Conservation (phyloP, 2,113 vertebrate species). For the Myotis yumanensis region DNA sequence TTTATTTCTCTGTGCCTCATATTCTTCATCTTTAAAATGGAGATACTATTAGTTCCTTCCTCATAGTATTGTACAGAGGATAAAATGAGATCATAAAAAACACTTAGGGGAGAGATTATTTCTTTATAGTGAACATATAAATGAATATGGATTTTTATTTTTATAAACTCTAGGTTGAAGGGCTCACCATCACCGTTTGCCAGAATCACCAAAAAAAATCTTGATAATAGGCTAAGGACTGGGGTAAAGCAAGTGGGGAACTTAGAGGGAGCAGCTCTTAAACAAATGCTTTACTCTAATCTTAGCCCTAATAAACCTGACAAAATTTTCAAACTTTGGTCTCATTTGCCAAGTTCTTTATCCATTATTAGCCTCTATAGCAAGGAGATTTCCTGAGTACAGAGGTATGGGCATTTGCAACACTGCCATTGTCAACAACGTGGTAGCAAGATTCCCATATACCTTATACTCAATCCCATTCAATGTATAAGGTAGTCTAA, state of each 20-base stretch:
- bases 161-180: background rate
- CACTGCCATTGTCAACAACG: background rate
- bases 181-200: background rate
- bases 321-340: background rate
- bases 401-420: background rate
- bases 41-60: background rate
- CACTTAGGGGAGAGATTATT: background rate
- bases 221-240: background rate
- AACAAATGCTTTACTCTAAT: background rate
- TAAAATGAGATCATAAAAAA: background rate
- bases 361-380: background rate
- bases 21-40: background rate
- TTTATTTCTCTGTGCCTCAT: background rate
- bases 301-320: background rate
- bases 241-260: accelerated
- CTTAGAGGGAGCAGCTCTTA: background rate
- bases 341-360: background rate
- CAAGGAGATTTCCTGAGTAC: background rate
- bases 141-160: background rate
- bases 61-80: background rate
- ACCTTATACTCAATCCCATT: background rate
- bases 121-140: background rate
- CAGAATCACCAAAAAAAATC: background rate
- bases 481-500: background rate
- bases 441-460: background rate